A percentile compares a stretch with the other conserved stretches of the same genome.
Evolutionary conservation across 2,113 vertebrate genomes (phyloP).

Genomic region (Macquaria ambigua): DNA sequence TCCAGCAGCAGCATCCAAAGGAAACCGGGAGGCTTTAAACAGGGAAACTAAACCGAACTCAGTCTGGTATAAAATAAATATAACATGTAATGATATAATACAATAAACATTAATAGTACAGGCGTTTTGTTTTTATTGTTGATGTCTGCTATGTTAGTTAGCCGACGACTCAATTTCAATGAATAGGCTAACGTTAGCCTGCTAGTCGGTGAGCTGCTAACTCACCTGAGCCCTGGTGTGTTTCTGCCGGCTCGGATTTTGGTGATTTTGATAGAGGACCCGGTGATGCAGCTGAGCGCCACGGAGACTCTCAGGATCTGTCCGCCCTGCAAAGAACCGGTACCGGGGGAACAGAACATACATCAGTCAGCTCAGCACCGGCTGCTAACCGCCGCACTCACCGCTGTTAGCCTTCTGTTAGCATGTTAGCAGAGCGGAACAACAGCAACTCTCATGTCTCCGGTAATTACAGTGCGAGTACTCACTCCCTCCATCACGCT

Average conservation of each 20-base stretch:
- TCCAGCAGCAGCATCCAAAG: neutral
- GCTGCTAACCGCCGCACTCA: conserved; percentile 5
- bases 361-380: neutral
- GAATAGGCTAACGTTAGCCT: conserved; percentile 74
- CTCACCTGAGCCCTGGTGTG: conserved; percentile 93
- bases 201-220: conserved; percentile 45
- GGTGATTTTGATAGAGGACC: conserved; percentile 87
- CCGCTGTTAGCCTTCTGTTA: conserved; percentile 46
- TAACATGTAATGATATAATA: neutral
- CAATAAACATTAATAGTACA: rapidly evolving
- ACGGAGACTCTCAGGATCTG: conserved; percentile 93
- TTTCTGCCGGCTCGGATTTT: conserved; percentile 95
- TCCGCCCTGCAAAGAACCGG: conserved; percentile 87
- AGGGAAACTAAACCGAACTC: neutral
- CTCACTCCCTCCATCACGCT: conserved; percentile 97
- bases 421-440: conserved; percentile 38
- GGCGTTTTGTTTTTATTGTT: neutral
- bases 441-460: neutral
- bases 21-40: neutral
- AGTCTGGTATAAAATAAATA: neutral
- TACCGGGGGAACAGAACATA: neutral
- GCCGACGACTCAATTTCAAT: conserved; percentile 44
- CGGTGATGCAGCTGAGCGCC: conserved; percentile 92
- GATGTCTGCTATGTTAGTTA: neutral
- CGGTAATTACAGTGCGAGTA: neutral